These are phyloP conservation scores for Formicarius rufipectus DNA, from an alignment of 2,113 vertebrate species.

Conservation along the genomic window DNA sequence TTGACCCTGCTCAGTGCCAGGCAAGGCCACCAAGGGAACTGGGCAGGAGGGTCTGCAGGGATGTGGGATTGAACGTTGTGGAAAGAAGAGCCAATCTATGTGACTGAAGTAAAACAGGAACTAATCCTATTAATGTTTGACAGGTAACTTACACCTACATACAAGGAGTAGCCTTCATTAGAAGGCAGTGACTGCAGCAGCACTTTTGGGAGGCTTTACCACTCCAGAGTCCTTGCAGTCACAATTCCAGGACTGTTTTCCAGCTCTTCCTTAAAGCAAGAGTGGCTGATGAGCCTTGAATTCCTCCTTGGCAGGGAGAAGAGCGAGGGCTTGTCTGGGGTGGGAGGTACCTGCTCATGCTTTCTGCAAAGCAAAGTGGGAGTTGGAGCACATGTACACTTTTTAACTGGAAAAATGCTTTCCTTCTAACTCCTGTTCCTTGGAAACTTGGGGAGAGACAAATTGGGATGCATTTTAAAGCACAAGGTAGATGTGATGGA, in stretches of 20 bases:
- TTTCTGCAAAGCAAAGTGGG: not conserved
- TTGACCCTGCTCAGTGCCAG: not conserved
- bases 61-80: not conserved
- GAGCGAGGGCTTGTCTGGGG: not conserved
- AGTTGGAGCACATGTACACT: rapidly evolving
- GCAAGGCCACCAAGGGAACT: not conserved
- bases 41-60: not conserved
- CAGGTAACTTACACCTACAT: not conserved
- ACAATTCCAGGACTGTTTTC: not conserved
- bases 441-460: rapidly evolving
- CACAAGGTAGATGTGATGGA: not conserved
- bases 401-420: not conserved
- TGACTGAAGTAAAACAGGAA: not conserved
- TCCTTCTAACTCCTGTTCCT: not conserved
- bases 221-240: not conserved
- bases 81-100: not conserved
- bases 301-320: not conserved
- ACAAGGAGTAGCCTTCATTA: not conserved
- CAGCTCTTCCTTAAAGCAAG: not conserved
- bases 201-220: not conserved
- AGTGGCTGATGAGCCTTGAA: not conserved
- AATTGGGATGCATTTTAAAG: not conserved
- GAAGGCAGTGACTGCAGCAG: not conserved
- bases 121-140: not conserved
- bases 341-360: not conserved